Evolutionary conservation across 2,888 invertebrate genomes (phyloP).

Genomic region (Napeogenes sylphis): DNA sequence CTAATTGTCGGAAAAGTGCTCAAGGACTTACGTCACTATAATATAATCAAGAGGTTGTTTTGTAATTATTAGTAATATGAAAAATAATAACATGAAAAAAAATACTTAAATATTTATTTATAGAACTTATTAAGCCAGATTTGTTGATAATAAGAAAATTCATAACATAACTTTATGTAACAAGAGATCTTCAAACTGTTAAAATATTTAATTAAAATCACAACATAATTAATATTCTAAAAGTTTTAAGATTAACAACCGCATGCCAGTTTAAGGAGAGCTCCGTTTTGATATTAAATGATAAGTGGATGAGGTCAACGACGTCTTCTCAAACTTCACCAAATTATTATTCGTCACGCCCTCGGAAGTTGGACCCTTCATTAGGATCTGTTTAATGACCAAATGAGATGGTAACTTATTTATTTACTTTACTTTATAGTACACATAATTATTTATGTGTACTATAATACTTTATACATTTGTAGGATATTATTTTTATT

Average conservation of each 20-base stretch:
- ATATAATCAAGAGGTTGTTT: too few relatives aligned
- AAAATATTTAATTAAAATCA: not conserved
- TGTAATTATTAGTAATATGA: too few relatives aligned
- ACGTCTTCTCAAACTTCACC: conserved; percentile 14
- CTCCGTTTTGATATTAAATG: not conserved
- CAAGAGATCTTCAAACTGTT: too few relatives aligned
- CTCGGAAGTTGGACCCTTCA: conserved; percentile 14
- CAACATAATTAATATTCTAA: conserved; percentile 1
- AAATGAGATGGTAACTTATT: not conserved
- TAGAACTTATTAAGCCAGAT: too few relatives aligned
- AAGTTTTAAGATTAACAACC: not conserved
- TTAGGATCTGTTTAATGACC: conserved; percentile 13
- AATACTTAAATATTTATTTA: too few relatives aligned
- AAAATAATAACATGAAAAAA: too few relatives aligned
- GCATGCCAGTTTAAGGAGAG: not conserved
- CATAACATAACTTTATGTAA: too few relatives aligned
- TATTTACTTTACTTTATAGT: not conserved
- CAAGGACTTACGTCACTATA: too few relatives aligned
- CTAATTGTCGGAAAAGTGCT: too few relatives aligned
- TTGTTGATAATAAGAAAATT: too few relatives aligned
- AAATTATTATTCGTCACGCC: conserved; percentile 29
- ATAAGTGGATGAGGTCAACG: conserved; percentile 8
- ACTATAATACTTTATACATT: not conserved
- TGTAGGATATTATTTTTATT: too few relatives aligned
- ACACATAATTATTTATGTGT: not conserved